These are phyloP conservation scores for Macropodus opercularis DNA, from an alignment of 2,797 vertebrate genomes.

Conservation along the genomic window DNA sequence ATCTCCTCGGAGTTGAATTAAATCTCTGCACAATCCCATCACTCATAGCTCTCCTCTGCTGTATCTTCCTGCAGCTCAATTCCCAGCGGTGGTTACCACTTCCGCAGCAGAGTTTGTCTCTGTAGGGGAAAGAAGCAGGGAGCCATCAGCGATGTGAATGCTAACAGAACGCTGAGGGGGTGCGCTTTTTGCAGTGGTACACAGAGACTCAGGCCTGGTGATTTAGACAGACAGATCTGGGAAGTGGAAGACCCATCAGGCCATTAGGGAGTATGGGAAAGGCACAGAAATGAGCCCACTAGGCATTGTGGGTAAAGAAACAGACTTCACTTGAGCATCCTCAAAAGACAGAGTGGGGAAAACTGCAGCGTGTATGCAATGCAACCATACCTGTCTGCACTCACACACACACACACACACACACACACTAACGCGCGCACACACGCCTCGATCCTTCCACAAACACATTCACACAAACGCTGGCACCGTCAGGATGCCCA, in stretches of 20 bases:
- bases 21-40: constrained; percentile 72
- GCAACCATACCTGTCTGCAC: constrained; percentile 5
- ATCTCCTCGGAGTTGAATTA: constrained; percentile 72
- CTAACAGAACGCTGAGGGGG: constrained; percentile 44
- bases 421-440: not conserved
- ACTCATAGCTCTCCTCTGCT: constrained; percentile 59
- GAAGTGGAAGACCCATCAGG: constrained; percentile 45
- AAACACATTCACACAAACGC: constrained; percentile 13
- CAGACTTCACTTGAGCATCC: constrained; percentile 14
- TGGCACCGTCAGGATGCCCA: constrained; percentile 29
- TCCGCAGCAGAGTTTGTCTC: constrained; percentile 55
- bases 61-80: constrained; percentile 50
- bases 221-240: constrained; percentile 37
- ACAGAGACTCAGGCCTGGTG: constrained; percentile 18
- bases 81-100: constrained; percentile 57
- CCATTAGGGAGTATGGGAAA: constrained; percentile 42
- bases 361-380: not conserved
- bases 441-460: constrained; percentile 4
- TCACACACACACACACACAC: not conserved
- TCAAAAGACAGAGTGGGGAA: constrained; percentile 7
- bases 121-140: constrained; percentile 35
- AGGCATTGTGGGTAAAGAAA: constrained; percentile 30
- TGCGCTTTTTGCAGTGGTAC: constrained; percentile 27
- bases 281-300: constrained; percentile 32
- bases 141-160: constrained; percentile 43